Percentiles rank a stretch among this genome's conserved stretches.
Evolutionary conservation across 2,113 vertebrate species (phyloP).

Genomic region (Pavo muticus): DNA sequence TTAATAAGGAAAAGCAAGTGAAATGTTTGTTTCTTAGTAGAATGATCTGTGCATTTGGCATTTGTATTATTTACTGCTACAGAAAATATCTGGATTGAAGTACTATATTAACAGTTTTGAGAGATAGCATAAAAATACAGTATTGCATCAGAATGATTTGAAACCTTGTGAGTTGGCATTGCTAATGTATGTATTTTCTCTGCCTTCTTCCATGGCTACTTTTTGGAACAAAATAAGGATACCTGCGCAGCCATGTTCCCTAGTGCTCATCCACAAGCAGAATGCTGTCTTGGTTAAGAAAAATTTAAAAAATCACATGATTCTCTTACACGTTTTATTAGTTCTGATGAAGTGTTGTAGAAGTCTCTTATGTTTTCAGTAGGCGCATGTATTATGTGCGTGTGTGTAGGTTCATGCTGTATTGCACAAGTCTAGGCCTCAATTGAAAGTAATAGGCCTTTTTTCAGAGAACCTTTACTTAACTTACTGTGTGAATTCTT

Average conservation of each 20-base stretch:
- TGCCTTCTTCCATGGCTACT: background rate
- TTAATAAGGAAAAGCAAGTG: background rate
- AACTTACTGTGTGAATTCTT: background rate
- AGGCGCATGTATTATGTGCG: background rate
- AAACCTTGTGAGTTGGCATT: background rate
- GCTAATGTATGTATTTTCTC: rapidly evolving
- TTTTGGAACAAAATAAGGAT: background rate
- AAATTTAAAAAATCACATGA: background rate
- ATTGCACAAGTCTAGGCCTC: background rate
- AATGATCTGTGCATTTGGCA: background rate
- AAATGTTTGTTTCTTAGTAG: background rate
- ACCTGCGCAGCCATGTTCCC: background rate
- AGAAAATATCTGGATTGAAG: background rate
- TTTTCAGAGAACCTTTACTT: background rate
- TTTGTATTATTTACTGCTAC: background rate
- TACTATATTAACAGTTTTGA: background rate
- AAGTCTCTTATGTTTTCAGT: background rate
- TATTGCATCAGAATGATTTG: background rate
- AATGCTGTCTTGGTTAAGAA: background rate
- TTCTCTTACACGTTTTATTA: background rate
- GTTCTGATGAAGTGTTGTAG: background rate
- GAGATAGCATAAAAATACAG: background rate
- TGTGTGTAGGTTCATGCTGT: background rate
- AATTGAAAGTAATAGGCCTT: background rate
- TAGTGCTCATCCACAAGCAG: background rate